phyloP scores from a whole-genome alignment of 2,888 invertebrate genomes.

The Drosophila mettleri region DNA sequence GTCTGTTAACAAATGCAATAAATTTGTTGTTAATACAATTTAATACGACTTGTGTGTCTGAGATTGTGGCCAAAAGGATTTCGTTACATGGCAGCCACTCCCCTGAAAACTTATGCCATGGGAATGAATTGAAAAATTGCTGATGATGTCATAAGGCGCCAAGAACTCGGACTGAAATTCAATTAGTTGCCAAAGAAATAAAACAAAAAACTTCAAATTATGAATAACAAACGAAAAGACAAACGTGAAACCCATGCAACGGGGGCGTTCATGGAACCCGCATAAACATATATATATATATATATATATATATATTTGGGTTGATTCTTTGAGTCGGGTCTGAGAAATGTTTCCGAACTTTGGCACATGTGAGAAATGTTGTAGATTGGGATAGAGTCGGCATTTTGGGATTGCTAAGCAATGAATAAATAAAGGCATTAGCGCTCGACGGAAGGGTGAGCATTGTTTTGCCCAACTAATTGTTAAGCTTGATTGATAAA shows the following conservation, averaged over 20 bases:
- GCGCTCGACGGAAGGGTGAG: not conserved
- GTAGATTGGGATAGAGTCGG: not conserved
- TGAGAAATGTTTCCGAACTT: slow-evolving; percentile 26
- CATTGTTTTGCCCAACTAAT: slow-evolving; percentile 15
- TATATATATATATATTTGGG: slow-evolving; percentile 10
- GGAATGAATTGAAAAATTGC: slow-evolving; percentile 41
- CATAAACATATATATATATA: slow-evolving; percentile 19
- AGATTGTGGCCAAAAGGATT: slow-evolving; percentile 46
- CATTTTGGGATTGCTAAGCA: slow-evolving; percentile 31
- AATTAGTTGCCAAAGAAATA: slow-evolving; percentile 44
- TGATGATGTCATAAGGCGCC: slow-evolving; percentile 59
- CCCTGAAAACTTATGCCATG: slow-evolving; percentile 36
- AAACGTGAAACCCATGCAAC: slow-evolving; percentile 6
- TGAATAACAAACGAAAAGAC: slow-evolving; percentile 24
- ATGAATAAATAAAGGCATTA: slow-evolving; percentile 38
- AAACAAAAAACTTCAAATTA: slow-evolving; percentile 17
- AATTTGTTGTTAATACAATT: slow-evolving; percentile 74
- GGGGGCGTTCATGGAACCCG: slow-evolving; percentile 36
- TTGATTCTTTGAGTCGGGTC: slow-evolving; percentile 24
- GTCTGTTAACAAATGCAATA: slow-evolving; percentile 73
- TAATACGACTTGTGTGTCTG: slow-evolving; percentile 59
- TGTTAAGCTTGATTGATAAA: slow-evolving; percentile 50
- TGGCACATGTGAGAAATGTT: slow-evolving; percentile 48
- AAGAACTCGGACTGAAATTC: slow-evolving; percentile 52
- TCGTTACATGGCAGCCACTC: slow-evolving; percentile 45